These are phyloP conservation scores for Tipula unca DNA, from an alignment of 2,888 invertebrate genomes.

Conservation along the genomic window DNA sequence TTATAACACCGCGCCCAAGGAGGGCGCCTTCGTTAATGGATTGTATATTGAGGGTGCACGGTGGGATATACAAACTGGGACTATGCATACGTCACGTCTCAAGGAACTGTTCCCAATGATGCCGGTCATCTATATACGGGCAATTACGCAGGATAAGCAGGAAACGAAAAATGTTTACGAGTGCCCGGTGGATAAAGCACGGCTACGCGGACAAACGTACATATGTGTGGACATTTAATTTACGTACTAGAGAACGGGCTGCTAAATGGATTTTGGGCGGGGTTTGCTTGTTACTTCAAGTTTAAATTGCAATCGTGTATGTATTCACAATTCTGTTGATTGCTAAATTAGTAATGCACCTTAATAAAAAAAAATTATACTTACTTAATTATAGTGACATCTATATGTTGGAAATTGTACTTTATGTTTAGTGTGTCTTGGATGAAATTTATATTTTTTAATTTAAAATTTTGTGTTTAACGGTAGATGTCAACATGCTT, in stretches of 20 bases:
- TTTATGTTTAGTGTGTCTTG: not conserved
- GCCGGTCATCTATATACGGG: slow-evolving; percentile 84
- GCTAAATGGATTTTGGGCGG: slow-evolving; percentile 88
- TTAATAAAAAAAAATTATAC: not conserved
- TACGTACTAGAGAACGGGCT: slow-evolving; percentile 81
- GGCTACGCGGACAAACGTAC: slow-evolving; percentile 77
- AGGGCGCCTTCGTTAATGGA: slow-evolving; percentile 85
- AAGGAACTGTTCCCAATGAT: slow-evolving; percentile 86
- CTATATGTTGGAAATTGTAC: not conserved
- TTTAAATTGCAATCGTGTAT: not conserved
- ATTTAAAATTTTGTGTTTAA: too few relatives aligned
- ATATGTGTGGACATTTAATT: slow-evolving; percentile 92
- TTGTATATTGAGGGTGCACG: slow-evolving; percentile 91
- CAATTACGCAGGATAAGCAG: slow-evolving; percentile 81
- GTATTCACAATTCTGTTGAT: too few relatives aligned
- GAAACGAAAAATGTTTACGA: slow-evolving; percentile 81
- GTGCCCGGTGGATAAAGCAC: slow-evolving; percentile 90
- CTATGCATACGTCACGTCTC: slow-evolving; percentile 72
- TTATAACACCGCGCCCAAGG: slow-evolving; percentile 73
- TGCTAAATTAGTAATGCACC: not conserved
- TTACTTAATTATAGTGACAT: not conserved
- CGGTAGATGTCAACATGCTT: not conserved
- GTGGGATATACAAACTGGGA: slow-evolving; percentile 74
- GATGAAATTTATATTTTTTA: not conserved
- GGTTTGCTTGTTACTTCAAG: slow-evolving; percentile 74